Conservation (phyloP, 2,797 vertebrate species). For the Apodemus agrarius region DNA sequence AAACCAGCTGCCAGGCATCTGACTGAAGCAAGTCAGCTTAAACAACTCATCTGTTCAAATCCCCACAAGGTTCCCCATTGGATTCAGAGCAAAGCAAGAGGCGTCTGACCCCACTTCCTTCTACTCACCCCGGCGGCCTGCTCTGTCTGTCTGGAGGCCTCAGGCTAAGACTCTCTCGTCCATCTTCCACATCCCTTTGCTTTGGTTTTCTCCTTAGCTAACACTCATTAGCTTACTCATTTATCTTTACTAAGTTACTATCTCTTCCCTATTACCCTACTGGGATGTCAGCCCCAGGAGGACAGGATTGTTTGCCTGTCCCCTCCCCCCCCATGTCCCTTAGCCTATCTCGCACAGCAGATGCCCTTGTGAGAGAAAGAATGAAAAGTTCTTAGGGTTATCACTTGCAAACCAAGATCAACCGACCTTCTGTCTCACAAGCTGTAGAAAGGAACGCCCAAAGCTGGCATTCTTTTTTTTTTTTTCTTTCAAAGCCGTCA, state of each 20-base stretch:
- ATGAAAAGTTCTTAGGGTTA: neutral
- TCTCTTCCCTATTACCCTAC: neutral
- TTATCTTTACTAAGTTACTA: neutral
- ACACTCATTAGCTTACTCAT: neutral
- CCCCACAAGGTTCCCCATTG: neutral
- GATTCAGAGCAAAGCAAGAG: neutral
- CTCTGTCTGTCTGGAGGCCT: neutral
- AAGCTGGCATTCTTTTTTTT: neutral
- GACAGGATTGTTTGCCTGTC: neutral
- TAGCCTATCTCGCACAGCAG: neutral
- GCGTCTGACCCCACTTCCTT: neutral
- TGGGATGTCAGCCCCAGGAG: fast-evolving
- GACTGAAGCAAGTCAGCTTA: neutral
- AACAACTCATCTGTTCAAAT: neutral
- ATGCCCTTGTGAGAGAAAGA: neutral
- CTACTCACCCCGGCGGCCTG: neutral
- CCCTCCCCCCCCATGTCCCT: neutral
- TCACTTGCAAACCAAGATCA: neutral
- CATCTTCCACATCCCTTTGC: neutral
- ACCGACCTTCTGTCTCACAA: neutral
- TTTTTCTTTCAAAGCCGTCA: too few species aligned
- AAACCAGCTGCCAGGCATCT: neutral
- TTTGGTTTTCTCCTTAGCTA: neutral
- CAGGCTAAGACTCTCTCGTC: neutral
- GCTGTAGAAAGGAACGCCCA: fast-evolving